Evolutionary conservation across 2,797 vertebrate species (phyloP).

Genomic region (Apogon hyalosoma): DNA sequence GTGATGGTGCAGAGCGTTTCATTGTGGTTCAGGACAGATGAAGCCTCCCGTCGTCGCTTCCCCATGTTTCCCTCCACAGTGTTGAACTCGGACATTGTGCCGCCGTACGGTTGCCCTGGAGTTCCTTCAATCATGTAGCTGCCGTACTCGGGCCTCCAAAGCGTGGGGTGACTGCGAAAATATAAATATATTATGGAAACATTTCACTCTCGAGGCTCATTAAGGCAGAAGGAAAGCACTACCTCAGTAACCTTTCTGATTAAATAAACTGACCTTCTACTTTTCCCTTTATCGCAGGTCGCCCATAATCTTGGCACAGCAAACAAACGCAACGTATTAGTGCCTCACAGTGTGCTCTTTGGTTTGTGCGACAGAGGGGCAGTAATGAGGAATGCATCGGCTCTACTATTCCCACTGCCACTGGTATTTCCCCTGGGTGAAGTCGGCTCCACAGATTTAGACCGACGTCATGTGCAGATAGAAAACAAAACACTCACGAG

Average conservation of each 20-base stretch:
- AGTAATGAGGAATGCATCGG: constrained; percentile 80
- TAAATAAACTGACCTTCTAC: constrained; percentile 11
- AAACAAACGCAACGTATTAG: constrained; percentile 44
- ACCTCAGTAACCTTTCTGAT: constrained; percentile 35
- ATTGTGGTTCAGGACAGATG: constrained; percentile 87
- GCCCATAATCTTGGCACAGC: constrained; percentile 44
- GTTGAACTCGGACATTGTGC: constrained; percentile 98
- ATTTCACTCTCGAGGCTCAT: neutral
- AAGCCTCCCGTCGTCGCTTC: constrained; percentile 92
- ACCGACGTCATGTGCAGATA: constrained; percentile 57
- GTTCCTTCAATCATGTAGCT: constrained; percentile 99
- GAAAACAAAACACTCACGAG: constrained; percentile 62
- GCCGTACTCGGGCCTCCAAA: constrained; percentile 98
- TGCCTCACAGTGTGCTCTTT: constrained; percentile 57
- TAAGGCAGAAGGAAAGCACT: neutral
- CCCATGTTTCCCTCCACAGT: constrained; percentile 98
- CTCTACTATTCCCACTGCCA: constrained; percentile 69
- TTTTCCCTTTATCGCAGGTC: constrained; percentile 31
- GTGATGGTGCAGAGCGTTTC: constrained; percentile 94
- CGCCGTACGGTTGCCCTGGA: constrained; percentile 95
- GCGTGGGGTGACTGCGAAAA: constrained; percentile 91
- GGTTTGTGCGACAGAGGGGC: constrained; percentile 77
- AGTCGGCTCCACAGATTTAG: constrained; percentile 61
- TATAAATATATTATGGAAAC: constrained; percentile 25
- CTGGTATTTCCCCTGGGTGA: constrained; percentile 66